Evolutionary conservation across 2,888 invertebrate genomes (phyloP).

Genomic region (Dione vanillae): DNA sequence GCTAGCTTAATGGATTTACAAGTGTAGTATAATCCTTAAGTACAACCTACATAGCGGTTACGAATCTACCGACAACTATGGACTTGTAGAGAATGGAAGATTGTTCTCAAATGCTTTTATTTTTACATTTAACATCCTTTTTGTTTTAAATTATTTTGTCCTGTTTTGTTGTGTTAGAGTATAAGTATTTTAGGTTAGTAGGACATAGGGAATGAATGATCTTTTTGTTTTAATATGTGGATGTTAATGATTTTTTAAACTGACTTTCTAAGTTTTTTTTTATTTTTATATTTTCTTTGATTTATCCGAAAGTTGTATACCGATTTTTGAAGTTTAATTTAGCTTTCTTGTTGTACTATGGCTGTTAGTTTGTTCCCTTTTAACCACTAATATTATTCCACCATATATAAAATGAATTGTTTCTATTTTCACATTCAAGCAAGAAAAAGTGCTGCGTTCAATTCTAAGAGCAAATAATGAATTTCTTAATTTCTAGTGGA

Average conservation of each 20-base stretch:
- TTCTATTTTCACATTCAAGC: too few relatives aligned
- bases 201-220: background rate
- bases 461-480: too few relatives aligned
- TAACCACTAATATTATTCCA: too few relatives aligned
- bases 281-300: too few relatives aligned
- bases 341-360: too few relatives aligned
- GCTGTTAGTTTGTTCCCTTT: too few relatives aligned
- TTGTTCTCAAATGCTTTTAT: slow-evolving; percentile 3
- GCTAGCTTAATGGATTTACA: slow-evolving; percentile 18
- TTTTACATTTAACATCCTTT: slow-evolving; percentile 4
- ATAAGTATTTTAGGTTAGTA: background rate
- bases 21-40: slow-evolving; percentile 12
- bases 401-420: too few relatives aligned
- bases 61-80: background rate
- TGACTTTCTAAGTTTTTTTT: too few relatives aligned
- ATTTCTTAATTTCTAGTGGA: too few relatives aligned
- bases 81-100: background rate
- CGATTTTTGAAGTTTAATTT: too few relatives aligned
- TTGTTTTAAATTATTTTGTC: background rate
- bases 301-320: too few relatives aligned
- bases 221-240: background rate
- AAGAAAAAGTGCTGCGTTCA: too few relatives aligned
- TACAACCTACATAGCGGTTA: slow-evolving; percentile 10
- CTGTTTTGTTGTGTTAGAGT: background rate
- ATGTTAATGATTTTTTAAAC: background rate